These are phyloP conservation scores for Eupeodes latifasciatus DNA, from an alignment of 2,888 invertebrate species.

Conservation along the genomic window DNA sequence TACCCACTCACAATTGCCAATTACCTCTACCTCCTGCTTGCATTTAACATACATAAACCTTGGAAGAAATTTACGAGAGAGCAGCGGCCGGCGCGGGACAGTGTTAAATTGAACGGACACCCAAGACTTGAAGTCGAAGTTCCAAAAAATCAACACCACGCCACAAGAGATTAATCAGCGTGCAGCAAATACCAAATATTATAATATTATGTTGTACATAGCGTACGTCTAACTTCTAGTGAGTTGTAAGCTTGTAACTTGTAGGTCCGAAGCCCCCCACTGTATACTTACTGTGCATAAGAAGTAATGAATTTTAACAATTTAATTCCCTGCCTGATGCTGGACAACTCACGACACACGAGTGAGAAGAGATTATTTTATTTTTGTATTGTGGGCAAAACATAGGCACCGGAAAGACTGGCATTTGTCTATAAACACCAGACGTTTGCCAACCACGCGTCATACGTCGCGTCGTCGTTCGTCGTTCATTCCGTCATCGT, in stretches of 20 bases:
- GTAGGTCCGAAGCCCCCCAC: conserved; percentile 31
- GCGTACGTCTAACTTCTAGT: neutral
- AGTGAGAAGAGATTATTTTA: neutral
- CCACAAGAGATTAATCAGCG: conserved; percentile 62
- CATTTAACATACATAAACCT: conserved; percentile 1
- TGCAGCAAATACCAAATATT: neutral
- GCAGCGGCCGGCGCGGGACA: neutral
- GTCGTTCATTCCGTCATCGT: neutral
- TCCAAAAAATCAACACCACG: conserved; percentile 57
- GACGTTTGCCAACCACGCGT: conserved; percentile 13
- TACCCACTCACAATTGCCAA: conserved; percentile 66
- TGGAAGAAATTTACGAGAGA: conserved; percentile 51
- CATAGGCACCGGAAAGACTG: neutral
- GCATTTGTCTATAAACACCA: neutral
- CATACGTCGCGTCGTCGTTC: neutral
- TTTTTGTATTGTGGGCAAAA: no score
- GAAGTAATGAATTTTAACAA: conserved; percentile 59
- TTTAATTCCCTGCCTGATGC: conserved; percentile 52
- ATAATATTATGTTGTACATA: neutral
- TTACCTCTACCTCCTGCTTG: conserved; percentile 14
- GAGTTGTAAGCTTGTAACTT: conserved; percentile 26
- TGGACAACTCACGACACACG: conserved; percentile 15
- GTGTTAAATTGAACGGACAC: conserved; percentile 5
- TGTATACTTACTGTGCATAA: neutral
- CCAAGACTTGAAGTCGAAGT: conserved; percentile 6